phyloP scores from a whole-genome alignment of 1,140 invertebrate genomes.

The Neotoxoptera formosana region DNA sequence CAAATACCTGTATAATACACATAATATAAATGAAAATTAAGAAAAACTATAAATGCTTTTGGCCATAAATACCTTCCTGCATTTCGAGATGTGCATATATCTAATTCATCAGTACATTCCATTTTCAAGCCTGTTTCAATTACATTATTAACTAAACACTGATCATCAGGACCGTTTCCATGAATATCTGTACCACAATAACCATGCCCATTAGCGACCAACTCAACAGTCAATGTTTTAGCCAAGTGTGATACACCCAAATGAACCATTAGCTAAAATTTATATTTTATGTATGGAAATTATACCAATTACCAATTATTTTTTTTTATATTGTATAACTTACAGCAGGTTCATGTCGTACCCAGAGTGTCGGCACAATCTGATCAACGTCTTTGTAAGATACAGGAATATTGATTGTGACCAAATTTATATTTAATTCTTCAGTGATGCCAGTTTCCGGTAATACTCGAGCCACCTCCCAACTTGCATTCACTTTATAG shows the following conservation, averaged over 20 bases:
- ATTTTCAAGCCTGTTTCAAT: conserved; percentile 39
- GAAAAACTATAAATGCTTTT: background rate
- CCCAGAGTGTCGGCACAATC: conserved; percentile 72
- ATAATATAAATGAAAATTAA: background rate
- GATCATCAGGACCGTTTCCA: background rate
- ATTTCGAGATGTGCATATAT: conserved; percentile 34
- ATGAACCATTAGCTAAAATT: conserved; percentile 65
- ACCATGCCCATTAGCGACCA: conserved; percentile 33
- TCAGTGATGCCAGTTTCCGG: conserved; percentile 63
- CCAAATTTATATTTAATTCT: conserved; percentile 67
- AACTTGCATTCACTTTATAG: conserved; percentile 78
- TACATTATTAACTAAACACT: background rate
- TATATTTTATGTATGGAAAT: background rate
- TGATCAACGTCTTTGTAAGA: conserved; percentile 71
- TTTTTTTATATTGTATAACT: background rate
- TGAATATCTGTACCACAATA: conserved; percentile 19
- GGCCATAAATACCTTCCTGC: conserved; percentile 41
- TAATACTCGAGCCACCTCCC: conserved; percentile 75
- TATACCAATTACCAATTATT: background rate
- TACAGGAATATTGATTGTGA: conserved; percentile 72
- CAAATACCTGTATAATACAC: conserved; percentile 45
- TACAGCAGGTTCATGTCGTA: conserved; percentile 68
- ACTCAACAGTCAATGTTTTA: conserved; percentile 17
- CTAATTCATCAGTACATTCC: conserved; percentile 21
- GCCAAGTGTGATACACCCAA: conserved; percentile 43